These are phyloP conservation scores for Drosophila falleni DNA, from an alignment of 2,888 invertebrate genomes.

Conservation along the genomic window DNA sequence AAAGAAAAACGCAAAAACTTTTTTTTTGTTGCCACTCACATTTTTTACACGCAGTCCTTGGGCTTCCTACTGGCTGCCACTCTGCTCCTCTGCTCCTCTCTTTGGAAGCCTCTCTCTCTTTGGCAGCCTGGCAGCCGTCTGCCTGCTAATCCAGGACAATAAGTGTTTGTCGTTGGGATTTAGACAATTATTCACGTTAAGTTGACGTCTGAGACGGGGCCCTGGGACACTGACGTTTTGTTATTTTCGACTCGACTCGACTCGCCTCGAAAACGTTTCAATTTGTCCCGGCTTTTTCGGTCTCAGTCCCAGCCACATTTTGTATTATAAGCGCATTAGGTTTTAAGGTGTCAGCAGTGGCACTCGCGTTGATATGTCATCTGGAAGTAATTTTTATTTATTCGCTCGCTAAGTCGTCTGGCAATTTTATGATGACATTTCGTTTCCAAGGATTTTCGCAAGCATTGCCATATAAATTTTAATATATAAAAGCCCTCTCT, in stretches of 20 bases:
- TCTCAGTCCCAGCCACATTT: constrained; percentile 61
- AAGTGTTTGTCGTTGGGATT: constrained; percentile 81
- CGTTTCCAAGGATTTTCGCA: constrained; percentile 79
- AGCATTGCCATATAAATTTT: constrained; percentile 70
- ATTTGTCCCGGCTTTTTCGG: constrained; percentile 71
- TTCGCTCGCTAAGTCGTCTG: constrained; percentile 79
- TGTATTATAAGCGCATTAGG: constrained; percentile 82
- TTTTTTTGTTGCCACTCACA: constrained; percentile 55
- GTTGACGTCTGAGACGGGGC: constrained; percentile 80
- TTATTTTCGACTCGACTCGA: constrained; percentile 49
- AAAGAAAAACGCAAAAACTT: constrained; percentile 43
- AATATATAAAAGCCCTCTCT: constrained; percentile 68
- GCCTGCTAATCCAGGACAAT: constrained; percentile 80
- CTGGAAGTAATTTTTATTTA: constrained; percentile 81
- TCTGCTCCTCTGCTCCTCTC: constrained; percentile 7
- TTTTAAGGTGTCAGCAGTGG: constrained; percentile 79
- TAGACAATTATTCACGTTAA: constrained; percentile 81
- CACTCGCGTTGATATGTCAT: constrained; percentile 80
- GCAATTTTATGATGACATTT: constrained; percentile 81
- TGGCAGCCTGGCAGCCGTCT: constrained; percentile 46
- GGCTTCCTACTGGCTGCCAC: constrained; percentile 43
- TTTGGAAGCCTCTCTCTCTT: constrained; percentile 20
- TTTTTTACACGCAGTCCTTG: constrained; percentile 74
- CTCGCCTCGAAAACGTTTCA: constrained; percentile 66
- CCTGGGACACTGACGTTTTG: constrained; percentile 64